Evolutionary conservation across 2,797 vertebrate genomes (phyloP).

Genomic region (Furcifer pardalis): DNA sequence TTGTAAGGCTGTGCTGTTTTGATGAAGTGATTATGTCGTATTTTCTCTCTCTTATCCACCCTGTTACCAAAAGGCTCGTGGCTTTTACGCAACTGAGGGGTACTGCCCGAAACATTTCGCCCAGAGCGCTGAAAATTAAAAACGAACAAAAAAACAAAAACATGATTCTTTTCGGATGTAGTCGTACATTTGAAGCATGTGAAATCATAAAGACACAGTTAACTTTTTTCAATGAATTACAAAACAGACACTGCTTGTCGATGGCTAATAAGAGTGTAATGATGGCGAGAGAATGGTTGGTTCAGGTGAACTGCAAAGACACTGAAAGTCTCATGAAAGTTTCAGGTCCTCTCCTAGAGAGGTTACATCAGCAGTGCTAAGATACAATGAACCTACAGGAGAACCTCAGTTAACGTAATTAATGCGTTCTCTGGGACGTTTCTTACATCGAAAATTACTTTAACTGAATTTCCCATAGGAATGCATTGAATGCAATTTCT

Average conservation of each 20-base stretch:
- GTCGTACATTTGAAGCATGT: not conserved
- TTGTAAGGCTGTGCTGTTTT: constrained; percentile 99
- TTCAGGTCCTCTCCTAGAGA: not conserved
- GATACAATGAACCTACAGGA: not conserved
- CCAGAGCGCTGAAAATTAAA: constrained; percentile 85
- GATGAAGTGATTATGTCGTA: constrained; percentile 98
- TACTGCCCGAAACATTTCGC: constrained; percentile 83
- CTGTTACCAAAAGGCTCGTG: constrained; percentile 95
- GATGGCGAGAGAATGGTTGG: not conserved
- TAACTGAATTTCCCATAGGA: too few species aligned
- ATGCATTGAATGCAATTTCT: too few species aligned
- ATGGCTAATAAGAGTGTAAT: not conserved
- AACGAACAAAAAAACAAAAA: not conserved
- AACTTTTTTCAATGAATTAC: not conserved
- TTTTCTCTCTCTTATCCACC: constrained; percentile 98
- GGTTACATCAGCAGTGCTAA: not conserved
- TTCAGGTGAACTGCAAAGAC: not conserved
- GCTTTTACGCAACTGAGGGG: constrained; percentile 89
- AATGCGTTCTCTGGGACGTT: too few species aligned
- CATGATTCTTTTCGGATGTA: not conserved
- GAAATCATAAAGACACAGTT: not conserved
- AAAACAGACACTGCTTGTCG: not conserved
- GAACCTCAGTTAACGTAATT: not conserved
- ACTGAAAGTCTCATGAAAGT: not conserved
- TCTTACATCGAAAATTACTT: too few species aligned